Evolutionary conservation across 2,113 vertebrate genomes (phyloP).

Genomic region (Psammodynastes pulverulentus): DNA sequence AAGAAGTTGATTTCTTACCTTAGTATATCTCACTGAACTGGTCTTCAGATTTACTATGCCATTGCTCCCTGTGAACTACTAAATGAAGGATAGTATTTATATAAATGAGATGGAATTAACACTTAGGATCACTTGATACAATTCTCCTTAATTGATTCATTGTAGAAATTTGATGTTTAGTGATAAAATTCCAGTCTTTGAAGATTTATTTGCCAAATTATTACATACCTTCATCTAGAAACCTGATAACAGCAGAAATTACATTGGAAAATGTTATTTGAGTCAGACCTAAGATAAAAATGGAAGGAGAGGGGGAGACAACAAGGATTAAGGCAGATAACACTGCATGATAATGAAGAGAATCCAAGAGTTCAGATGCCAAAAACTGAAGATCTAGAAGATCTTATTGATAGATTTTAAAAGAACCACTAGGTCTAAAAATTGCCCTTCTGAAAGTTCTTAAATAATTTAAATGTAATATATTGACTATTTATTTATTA

Average conservation of each 20-base stretch:
- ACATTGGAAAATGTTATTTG: neutral
- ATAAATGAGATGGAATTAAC: slow-evolving; percentile 60
- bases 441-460: neutral
- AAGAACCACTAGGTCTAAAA: neutral
- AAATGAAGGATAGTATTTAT: slow-evolving; percentile 43
- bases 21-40: slow-evolving; percentile 51
- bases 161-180: slow-evolving; percentile 29
- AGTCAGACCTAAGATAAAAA: neutral
- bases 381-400: neutral
- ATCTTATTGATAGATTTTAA: neutral
- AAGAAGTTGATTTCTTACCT: slow-evolving; percentile 70
- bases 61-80: slow-evolving; percentile 48
- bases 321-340: neutral
- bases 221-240: slow-evolving; percentile 6
- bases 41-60: slow-evolving; percentile 58
- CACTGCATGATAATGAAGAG: neutral
- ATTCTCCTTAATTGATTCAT: slow-evolving; percentile 23
- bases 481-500: neutral
- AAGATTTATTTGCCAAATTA: slow-evolving; percentile 13
- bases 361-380: neutral
- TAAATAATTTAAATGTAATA: neutral
- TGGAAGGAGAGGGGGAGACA: neutral
- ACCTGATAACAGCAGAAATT: slow-evolving; percentile 4
- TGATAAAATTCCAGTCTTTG: neutral
- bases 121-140: slow-evolving; percentile 37